phyloP scores from a whole-genome alignment of 2,113 vertebrate species.

The human (Homo sapiens) region DNA sequence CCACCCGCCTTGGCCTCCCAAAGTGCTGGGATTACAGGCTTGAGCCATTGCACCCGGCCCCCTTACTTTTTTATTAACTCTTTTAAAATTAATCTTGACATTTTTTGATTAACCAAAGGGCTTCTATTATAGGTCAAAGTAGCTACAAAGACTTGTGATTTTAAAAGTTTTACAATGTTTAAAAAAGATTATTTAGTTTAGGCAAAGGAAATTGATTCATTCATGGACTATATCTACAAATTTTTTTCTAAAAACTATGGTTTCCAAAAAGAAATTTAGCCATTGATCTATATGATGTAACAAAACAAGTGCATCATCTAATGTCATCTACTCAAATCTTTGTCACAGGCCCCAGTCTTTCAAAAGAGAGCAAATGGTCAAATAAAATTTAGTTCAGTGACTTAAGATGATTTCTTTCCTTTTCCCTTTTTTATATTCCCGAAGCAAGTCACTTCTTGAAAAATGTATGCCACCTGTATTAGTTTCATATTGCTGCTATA shows the following conservation, averaged over 20 bases:
- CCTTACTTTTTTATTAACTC: neutral
- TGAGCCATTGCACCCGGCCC: too few species aligned
- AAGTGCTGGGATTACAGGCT: too few species aligned
- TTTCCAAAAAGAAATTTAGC: neutral
- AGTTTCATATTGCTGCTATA: neutral
- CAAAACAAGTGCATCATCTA: neutral
- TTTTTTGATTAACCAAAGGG: neutral
- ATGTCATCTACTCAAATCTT: neutral
- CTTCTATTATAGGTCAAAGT: slow-evolving; percentile 17
- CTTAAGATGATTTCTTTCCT: neutral
- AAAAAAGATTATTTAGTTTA: slow-evolving; percentile 46
- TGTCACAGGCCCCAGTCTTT: neutral
- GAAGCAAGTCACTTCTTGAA: neutral
- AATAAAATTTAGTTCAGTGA: neutral
- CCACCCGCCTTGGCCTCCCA: too few species aligned
- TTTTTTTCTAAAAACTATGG: neutral
- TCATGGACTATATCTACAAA: neutral
- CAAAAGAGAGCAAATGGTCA: slow-evolving; percentile 5
- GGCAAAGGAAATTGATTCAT: neutral
- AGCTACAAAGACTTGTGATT: neutral
- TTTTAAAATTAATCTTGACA: neutral
- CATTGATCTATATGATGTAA: neutral
- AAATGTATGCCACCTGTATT: neutral
- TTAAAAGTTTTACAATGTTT: neutral
- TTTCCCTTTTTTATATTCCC: slow-evolving; percentile 4